Evolutionary conservation across 2,113 vertebrate species (phyloP), one percentile per base, ranked within the genome.

Genomic region (Dendrocopos noguchii): DNA sequence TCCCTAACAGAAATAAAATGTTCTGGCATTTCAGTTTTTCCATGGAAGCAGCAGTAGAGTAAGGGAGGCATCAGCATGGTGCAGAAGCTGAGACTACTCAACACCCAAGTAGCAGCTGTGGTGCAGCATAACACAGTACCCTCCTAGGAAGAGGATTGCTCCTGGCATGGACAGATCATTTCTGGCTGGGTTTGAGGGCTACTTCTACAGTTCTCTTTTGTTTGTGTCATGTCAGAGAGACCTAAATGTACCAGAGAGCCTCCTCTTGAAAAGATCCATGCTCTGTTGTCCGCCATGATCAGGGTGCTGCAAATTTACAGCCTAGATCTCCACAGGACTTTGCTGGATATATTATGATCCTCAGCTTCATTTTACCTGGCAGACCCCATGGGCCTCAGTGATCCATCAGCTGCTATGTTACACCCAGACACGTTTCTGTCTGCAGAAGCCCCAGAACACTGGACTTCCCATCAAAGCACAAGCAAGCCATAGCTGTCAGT

Each of bases 401-500:
- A 11, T 72, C 12, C 46, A 27, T 11, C 22, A 64, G 36, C 53
- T 81, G 57, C 22, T 42, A 6, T 10, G 13, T 29, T 73, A 50
- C 22, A 17, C 6, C 4, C 24, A 8, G 47, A 12, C 19, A 22
- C 0, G 0, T 15, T 75, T 75, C 36, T 39, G 5, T 53, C 59
- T 75, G 16, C 55, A 61, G 31, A 88, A 77, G 22, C 28, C 20
- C 31, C 7, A 56, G 80, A 72, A 9, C 28, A 46, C 31, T 10
- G 16, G 57, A 39, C 17, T 60, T 91, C 2, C 9, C 28, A 36
- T 22, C 44, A 66, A 65, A 95, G 22, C n/a, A 71, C 29, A 76
- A 72, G 55, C 7, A 57, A 93, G 29, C 16, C 9, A 5, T 10
- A 66, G 25, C 17, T 81, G 52, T 59, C 52, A 55, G 17, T 34